phyloP scores from a whole-genome alignment of 30 jellyfish, hydroid and myxozoan genomes.

The Rhopilema esculentum region DNA sequence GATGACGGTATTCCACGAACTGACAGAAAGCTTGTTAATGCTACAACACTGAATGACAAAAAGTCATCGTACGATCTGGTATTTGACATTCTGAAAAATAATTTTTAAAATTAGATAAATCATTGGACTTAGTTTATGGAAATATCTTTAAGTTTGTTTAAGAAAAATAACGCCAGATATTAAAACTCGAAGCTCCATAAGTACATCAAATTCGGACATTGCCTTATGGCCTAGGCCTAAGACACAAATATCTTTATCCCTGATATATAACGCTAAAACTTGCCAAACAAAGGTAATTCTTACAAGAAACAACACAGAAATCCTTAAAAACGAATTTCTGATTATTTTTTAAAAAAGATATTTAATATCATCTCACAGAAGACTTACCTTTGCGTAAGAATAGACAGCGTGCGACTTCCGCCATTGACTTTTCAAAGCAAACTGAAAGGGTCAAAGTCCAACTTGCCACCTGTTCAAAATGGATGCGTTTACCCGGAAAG shows the following conservation, averaged over 20 bases:
- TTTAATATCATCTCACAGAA: neutral
- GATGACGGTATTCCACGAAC: slow-evolving; percentile 21
- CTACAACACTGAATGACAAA: slow-evolving; percentile 15
- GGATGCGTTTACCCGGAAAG: slow-evolving; percentile 24
- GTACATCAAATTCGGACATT: neutral
- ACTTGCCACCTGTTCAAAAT: slow-evolving; percentile 25
- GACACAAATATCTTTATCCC: slow-evolving; percentile 1
- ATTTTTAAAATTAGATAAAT: neutral
- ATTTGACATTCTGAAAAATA: slow-evolving; percentile 31
- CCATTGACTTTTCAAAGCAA: slow-evolving; percentile 5
- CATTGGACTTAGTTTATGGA: slow-evolving; percentile 3
- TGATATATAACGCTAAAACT: slow-evolving; percentile 28
- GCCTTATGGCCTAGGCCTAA: slow-evolving; percentile 15
- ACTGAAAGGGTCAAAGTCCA: slow-evolving; percentile 3
- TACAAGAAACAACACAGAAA: slow-evolving; percentile 20
- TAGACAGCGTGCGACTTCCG: slow-evolving; percentile 5
- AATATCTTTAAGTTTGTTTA: neutral
- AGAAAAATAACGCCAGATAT: slow-evolving; percentile 8
- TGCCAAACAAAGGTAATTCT: slow-evolving; percentile 9
- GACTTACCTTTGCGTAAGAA: slow-evolving; percentile 28
- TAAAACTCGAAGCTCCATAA: neutral
- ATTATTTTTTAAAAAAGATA: neutral
- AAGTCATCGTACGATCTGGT: slow-evolving; percentile 24
- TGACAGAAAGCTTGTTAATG: slow-evolving; percentile 18
- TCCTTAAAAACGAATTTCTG: neutral